Evolutionary conservation across 2,113 vertebrate genomes (phyloP), one percentile per base, ranked within the genome.

Genomic region (Calidris pugnax): DNA sequence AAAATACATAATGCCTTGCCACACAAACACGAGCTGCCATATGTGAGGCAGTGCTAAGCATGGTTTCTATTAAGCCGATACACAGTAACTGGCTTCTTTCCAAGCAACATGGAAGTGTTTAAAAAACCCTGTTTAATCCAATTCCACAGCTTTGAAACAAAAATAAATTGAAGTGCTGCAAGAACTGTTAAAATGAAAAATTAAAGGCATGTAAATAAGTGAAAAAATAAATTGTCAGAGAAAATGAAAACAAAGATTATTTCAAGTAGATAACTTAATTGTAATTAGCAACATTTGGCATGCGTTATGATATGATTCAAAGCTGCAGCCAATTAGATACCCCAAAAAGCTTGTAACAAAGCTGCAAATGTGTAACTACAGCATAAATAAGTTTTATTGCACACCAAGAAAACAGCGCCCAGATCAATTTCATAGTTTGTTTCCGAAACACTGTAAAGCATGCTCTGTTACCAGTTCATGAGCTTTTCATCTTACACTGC

Each of bases 191-290:
- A 92, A 89, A 87, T 87, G 89, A 97, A 97, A 88, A 97, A 96
- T 93, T 94, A 96, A 97, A 97, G 84, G 71, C 87, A 90, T 83
- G 80, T 93, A 95, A 95, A 97, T 85, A 95, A 95, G 33, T 75
- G 71, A 56, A 73, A 97, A 82, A 88, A 95, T 28, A 82, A 83
- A 72, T 78, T 86, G 92, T 73, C 55, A 50, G 64, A 68, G 92
- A 92, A 97, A 97, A 95, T 57, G 86, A 94, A 96, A 96, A 96
- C 89, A 93, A 97, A 96, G 68, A 96, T 94, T 95, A 97, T 91
- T 96, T 97, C 90, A 93, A 97, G 90, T 67, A 96, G 90, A 94
- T 97, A 92, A 95, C 94, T 97, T 96, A 96, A 97, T 95, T 90
- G 92, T 95, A 97, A 97, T 96, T 95, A 97, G 87, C 91, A 97